Percentiles rank a stretch among this genome's conserved stretches.
These are phyloP conservation scores for Erinaceus europaeus DNA, from an alignment of 2,113 vertebrate genomes.

Conservation along the genomic window DNA sequence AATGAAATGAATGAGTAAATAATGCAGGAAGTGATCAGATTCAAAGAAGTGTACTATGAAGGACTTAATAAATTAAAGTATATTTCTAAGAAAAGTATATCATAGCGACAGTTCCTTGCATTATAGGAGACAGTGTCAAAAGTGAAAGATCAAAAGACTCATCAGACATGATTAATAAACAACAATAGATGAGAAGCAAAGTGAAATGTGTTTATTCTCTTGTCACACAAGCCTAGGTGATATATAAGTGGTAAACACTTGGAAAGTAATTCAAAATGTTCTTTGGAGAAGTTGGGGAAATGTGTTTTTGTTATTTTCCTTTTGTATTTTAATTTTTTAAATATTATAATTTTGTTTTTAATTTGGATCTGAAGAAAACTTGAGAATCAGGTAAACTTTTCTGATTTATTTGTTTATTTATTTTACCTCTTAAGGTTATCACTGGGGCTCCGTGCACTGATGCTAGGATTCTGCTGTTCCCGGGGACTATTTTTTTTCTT, in stretches of 20 bases:
- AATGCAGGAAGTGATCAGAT: conserved; percentile 34
- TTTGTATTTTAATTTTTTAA: too few relatives aligned
- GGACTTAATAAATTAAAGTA: conserved; percentile 51
- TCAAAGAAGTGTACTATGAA: not conserved
- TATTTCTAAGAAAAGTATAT: conserved; percentile 37
- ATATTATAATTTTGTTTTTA: conserved; percentile 3
- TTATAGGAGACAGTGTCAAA: conserved; percentile 47
- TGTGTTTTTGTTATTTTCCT: not conserved
- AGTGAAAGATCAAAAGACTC: conserved; percentile 1
- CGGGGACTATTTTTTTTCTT: too few relatives aligned
- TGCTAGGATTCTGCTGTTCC: too few relatives aligned
- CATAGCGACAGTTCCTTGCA: conserved; percentile 35
- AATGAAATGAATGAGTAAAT: conserved; percentile 61
- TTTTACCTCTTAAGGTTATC: too few relatives aligned
- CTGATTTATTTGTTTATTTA: too few relatives aligned
- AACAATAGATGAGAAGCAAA: conserved; percentile 55
- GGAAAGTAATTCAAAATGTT: conserved; percentile 14
- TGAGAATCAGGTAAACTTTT: not conserved
- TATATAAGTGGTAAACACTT: conserved; percentile 31
- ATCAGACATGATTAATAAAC: conserved; percentile 50
- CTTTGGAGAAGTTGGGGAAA: conserved; percentile 24
- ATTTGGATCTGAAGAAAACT: not conserved
- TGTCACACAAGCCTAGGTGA: not conserved
- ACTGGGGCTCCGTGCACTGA: too few relatives aligned
- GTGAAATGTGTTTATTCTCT: conserved; percentile 32